phyloP scores from a whole-genome alignment of 2,113 vertebrate species.

The Oryzias curvinotus region DNA sequence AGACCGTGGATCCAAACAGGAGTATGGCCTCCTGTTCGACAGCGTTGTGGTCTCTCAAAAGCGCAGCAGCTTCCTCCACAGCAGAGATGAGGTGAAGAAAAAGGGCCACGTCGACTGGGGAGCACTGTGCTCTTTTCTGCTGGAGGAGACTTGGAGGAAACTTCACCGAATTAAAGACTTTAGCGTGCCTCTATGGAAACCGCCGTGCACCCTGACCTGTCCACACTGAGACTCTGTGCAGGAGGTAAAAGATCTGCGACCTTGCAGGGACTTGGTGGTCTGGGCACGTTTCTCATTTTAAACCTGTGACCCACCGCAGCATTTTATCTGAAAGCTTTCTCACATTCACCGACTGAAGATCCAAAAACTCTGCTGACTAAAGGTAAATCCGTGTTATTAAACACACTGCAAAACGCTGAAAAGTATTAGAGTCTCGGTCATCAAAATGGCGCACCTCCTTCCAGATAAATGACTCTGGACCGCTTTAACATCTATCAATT shows the following conservation, averaged over 20 bases:
- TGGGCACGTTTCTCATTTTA: slow-evolving; percentile 12
- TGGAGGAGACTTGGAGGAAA: slow-evolving; percentile 79
- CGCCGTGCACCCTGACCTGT: slow-evolving; percentile 69
- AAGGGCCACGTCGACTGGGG: slow-evolving; percentile 80
- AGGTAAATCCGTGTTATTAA: slow-evolving; percentile 58
- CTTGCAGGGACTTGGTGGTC: neutral
- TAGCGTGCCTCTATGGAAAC: slow-evolving; percentile 75
- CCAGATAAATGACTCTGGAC: slow-evolving; percentile 62
- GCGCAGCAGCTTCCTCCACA: slow-evolving; percentile 75
- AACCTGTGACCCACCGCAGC: slow-evolving; percentile 15
- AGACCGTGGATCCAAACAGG: slow-evolving; percentile 72
- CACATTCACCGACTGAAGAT: slow-evolving; percentile 33
- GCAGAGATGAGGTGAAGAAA: slow-evolving; percentile 71
- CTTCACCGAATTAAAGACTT: slow-evolving; percentile 67
- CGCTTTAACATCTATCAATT: slow-evolving; percentile 68
- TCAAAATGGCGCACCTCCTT: slow-evolving; percentile 62
- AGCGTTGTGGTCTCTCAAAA: slow-evolving; percentile 72
- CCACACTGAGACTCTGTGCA: slow-evolving; percentile 81
- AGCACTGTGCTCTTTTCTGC: slow-evolving; percentile 80
- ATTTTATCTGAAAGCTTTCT: slow-evolving; percentile 39
- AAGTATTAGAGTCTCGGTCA: slow-evolving; percentile 58
- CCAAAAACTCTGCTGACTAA: slow-evolving; percentile 53
- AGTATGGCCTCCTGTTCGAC: slow-evolving; percentile 84
- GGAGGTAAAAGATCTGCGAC: slow-evolving; percentile 60
- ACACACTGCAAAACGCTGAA: slow-evolving; percentile 41